phyloP scores from a whole-genome alignment of 2,797 vertebrate genomes.

The Loriculus beryllinus region DNA sequence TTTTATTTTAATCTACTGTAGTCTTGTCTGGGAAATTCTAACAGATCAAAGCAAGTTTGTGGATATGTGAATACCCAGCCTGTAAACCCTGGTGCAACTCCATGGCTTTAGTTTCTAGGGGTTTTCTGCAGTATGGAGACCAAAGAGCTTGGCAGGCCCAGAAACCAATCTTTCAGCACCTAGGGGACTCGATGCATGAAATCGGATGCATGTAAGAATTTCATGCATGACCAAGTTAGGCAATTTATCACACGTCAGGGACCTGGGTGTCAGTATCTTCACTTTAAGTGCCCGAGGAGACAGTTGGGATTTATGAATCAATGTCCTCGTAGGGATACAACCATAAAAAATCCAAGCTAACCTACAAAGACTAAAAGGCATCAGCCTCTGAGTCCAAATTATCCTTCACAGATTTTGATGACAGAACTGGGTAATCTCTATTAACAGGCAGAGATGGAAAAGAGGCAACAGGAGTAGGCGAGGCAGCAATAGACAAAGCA shows the following conservation, averaged over 20 bases:
- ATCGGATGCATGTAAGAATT: background rate
- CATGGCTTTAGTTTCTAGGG: background rate
- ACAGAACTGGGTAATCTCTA: background rate
- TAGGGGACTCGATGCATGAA: background rate
- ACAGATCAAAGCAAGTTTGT: background rate
- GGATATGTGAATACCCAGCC: background rate
- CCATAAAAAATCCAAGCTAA: background rate
- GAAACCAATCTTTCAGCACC: background rate
- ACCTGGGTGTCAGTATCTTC: background rate
- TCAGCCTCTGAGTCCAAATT: background rate
- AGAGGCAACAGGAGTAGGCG: background rate
- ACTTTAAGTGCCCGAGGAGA: background rate
- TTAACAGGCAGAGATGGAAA: background rate
- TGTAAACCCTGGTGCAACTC: background rate
- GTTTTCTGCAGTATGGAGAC: background rate
- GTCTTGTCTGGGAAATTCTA: background rate
- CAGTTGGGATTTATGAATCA: background rate
- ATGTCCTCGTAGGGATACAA: background rate
- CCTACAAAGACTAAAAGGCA: background rate
- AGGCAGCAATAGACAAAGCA: background rate
- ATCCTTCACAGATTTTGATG: background rate
- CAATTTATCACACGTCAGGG: background rate
- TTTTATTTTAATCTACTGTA: background rate
- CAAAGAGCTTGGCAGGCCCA: background rate
- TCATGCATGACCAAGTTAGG: background rate